Evolutionary conservation across 2,113 vertebrate genomes (phyloP), one percentile per base, ranked within the genome.

Genomic region (Macrotus californicus): DNA sequence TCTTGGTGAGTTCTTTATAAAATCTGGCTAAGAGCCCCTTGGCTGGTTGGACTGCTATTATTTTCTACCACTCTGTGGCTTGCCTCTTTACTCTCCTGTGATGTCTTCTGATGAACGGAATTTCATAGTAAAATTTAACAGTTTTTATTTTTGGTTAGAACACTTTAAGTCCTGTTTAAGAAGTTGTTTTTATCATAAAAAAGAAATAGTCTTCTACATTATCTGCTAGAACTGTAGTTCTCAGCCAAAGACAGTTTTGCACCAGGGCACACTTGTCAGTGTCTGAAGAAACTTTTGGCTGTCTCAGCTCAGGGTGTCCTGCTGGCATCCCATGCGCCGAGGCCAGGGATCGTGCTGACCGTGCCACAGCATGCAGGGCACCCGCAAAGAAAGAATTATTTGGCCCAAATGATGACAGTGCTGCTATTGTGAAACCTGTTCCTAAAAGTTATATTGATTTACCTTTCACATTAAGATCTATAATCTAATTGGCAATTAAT

Each of bases 61-160:
- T 67, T 82, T 84, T 73, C 61, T 75, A 8, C 56, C 11, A 43
- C 4, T 54, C 50, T 39, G 0, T 54, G 50, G 19, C 24, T 95
- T 86, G 2, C 2, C 1, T 82, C 16, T 73, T 67, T 7, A 61
- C 36, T 69, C 31, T 82, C 67, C 69, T 76, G 41, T 67, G 46
- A 72, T 77, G 54, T 76, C 46, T 87, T 59, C 39, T 73, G 31
- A 81, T 70, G 12, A 92, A 36, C 26, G 79, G 48, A 41, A 52
- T 77, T 73, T 92, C 29, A 88, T 64, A 48, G 34, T 83, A 10
- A 93, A 56, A 87, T 48, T 79, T 41, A 89, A 26, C 52, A 82
- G 15, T 41, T 89, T 94, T 77, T 79, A 67, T 50, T 87, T 91
- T 72, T 19, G 4, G 14, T 56, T 77, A 61, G 14, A 86, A 4